phyloP scores from a whole-genome alignment of 53 echinoderm and acorn worm species.

The Antedon mediterranea region DNA sequence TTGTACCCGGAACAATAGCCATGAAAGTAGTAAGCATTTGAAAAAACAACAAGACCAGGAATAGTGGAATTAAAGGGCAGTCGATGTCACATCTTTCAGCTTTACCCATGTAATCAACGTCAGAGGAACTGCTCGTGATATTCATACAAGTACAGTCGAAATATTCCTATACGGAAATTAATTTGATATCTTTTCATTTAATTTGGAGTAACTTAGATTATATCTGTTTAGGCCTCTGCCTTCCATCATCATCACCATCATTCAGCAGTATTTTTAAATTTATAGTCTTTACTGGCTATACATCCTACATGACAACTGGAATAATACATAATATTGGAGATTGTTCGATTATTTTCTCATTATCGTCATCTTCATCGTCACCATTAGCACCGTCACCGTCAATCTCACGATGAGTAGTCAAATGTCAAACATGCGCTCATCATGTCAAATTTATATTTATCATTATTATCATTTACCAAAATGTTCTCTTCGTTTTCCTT shows the following conservation, averaged over 20 bases:
- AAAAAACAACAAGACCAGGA: slow-evolving; percentile 35
- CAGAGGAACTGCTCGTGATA: slow-evolving; percentile 20
- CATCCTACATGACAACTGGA: slow-evolving; percentile 57
- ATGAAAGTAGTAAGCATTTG: slow-evolving; percentile 33
- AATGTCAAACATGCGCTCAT: too few species aligned
- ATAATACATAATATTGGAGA: slow-evolving; percentile 43
- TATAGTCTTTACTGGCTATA: slow-evolving; percentile 4
- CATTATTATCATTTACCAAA: slow-evolving; percentile 10
- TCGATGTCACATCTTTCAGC: slow-evolving; percentile 41
- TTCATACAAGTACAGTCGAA: slow-evolving; percentile 35
- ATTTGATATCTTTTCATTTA: too few species aligned
- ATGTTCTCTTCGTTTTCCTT: slow-evolving; percentile 6
- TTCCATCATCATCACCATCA: too few species aligned
- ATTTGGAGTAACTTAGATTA: too few species aligned
- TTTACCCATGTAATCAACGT: background rate
- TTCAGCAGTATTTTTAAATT: slow-evolving; percentile 16
- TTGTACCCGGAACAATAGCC: slow-evolving; percentile 41
- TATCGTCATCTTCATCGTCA: too few species aligned
- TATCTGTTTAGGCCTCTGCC: too few species aligned
- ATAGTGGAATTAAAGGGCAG: slow-evolving; percentile 41
- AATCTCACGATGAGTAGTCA: too few species aligned
- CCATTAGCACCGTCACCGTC: too few species aligned
- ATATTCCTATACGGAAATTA: background rate
- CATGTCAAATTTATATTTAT: too few species aligned
- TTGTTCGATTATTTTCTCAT: too few species aligned